Base-by-base conservation (phyloP, 2,888 invertebrate genomes). In the Mythimna lalbum region DNA sequence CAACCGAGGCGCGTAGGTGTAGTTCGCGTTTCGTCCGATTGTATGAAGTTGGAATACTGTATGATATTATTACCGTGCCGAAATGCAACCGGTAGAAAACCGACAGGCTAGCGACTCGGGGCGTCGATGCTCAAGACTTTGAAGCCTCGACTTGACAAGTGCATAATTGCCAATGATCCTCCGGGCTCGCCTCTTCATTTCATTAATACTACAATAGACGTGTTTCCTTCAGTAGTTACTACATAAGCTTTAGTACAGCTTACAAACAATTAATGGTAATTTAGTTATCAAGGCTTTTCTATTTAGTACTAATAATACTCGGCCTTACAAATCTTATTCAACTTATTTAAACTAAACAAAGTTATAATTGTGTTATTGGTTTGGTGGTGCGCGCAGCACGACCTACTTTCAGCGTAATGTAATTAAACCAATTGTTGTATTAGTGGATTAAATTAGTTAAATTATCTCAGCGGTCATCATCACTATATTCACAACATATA, bases 361-460 rank as follows among this genome's bases (percentile, higher is more conserved):
- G 3, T 43, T 17, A 17, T n/a, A 52, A 52, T n/a, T 23, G 12
- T 49, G 39, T n/a, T 23, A 19, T 23, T 33, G 21, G 27, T 4
- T 23, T 9, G 4, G n/a, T 36, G 63, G 14, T 50, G 33, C 23
- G 2, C 23, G 49, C 14, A 14, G 23, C 19, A n/a, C 27, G 63
- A 63, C 52, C 43, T 36, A 73, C 19, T 73, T 73, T 9, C 21
- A 9, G 10, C 23, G 4, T 19, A 19, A 53, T 62, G 1, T 33
- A 33, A 62, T 73, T 47, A 27, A 27, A 36, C 4, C 19, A 53
- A 63, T 47, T 70, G 23, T 19, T 73, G 47, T 62, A 53, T 27
- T 21, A 14, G 9, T 19, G 52, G 10, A 55, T 70, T 47, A 36
- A 14, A 70, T 73, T 21, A 19, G 14, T 14, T 5, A 2, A 7